Evolutionary conservation across 2,113 vertebrate species (phyloP).

Genomic region (Nannobrachium achirus): DNA sequence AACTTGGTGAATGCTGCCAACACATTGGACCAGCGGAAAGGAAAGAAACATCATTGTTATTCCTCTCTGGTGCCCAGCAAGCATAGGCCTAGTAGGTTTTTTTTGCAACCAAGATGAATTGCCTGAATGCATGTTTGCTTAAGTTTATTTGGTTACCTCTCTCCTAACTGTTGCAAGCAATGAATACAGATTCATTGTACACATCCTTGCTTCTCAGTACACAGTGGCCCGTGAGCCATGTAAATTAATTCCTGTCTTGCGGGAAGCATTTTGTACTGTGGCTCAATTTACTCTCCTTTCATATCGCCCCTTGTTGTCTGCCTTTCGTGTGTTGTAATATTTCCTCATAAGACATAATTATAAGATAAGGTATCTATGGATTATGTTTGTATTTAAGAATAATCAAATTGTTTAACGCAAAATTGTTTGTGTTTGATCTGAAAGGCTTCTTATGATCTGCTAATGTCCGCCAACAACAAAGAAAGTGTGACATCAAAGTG

Average conservation of each 20-base stretch:
- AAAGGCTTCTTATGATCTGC: too few species aligned
- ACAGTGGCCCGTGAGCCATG: constrained; percentile 14
- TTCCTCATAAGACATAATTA: too few species aligned
- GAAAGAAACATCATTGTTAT: constrained; percentile 52
- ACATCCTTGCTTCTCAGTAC: constrained; percentile 12
- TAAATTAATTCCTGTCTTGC: not conserved
- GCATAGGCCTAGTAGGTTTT: constrained; percentile 28
- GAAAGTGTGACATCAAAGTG: too few species aligned
- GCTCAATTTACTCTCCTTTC: too few species aligned
- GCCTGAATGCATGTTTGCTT: constrained; percentile 46
- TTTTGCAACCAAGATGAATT: constrained; percentile 43
- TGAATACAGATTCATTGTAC: constrained; percentile 15
- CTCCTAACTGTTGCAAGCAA: constrained; percentile 4
- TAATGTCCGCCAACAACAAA: too few species aligned
- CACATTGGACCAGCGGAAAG: constrained; percentile 21
- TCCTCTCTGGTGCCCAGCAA: constrained; percentile 39
- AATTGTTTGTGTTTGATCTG: too few species aligned
- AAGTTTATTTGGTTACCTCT: constrained; percentile 45
- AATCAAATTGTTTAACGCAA: too few species aligned
- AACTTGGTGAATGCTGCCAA: constrained; percentile 55
- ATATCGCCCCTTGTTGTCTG: too few species aligned
- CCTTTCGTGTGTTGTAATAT: too few species aligned
- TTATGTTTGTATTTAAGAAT: too few species aligned
- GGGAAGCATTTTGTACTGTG: too few species aligned
- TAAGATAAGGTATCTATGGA: too few species aligned